Evolutionary conservation across 2,797 vertebrate species (phyloP), one percentile per base, ranked within the genome.

Genomic region (Pipistrellus pipistrellus): DNA sequence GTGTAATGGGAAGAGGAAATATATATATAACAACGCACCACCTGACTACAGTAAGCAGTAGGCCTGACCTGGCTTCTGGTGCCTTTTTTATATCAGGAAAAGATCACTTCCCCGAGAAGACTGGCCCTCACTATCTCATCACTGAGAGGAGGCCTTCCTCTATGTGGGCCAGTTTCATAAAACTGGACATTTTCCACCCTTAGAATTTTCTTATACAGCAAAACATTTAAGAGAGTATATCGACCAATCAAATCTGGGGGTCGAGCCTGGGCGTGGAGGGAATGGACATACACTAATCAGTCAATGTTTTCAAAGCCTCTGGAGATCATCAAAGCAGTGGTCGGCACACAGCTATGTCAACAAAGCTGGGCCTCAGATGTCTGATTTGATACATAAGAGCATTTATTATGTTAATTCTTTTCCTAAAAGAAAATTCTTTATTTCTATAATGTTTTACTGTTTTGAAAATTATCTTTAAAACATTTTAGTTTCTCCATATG

Each of bases 391-490:
- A 57, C 53, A 88, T 38, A 78, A 35, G 38, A 72, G 8, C 10
- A 32, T 38, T 59, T 88, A 17, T 38, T 92, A 46, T 76, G 88
- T 91, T 51, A 93, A n/a, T 38, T 38, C 0, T 72, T 77, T 96
- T 87, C 25, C 64, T 82, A 35, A 80, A 71, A 35, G 27, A 75
- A 91, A 85, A 46, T 41, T 59, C 55, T 88, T 92, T 3, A 72
- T 8, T 84, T 95, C 18, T 30, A 30, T 13, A 32, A 41, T 77
- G 15, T 8, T 68, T 93, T 51, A 72, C 30, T 73, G 8, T 80
- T 59, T 17, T 32, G 38, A 15, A 57, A 75, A 68, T 94, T 81
- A 92, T 35, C 21, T 77, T 71, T 90, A 92, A 68, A 64, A 11
- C 35, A 48, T 30, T 38, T 38, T 44, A 23, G 4, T 69, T 62